Evolutionary conservation across 2,888 invertebrate genomes (phyloP), one percentile per base, ranked within the genome.

Genomic region (Polydrusus cervinus): DNA sequence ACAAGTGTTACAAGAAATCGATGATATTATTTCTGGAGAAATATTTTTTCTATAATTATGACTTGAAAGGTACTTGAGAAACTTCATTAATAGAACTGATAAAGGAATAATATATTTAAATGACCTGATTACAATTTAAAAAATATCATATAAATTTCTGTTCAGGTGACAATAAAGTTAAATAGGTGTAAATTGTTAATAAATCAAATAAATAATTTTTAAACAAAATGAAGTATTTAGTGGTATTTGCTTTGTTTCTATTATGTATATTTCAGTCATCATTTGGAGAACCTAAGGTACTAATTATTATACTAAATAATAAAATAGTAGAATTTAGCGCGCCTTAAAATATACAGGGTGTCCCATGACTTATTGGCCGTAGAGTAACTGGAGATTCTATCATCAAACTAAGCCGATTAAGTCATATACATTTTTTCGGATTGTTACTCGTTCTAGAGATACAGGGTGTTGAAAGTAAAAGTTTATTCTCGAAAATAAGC

Each of bases 61-160:
- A 16, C 47, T n/a, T 45, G 13, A 5, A 13, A n/a, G 13, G n/a
- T 16, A 47, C 47, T 47, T 47, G 47, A 47, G 16, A 47, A 16
- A 47, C 47, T 16, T 47, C 14, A 14, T n/a, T n/a, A n/a, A 47
- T 16, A 16, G 14, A 51, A 51, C 11, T 51, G 51, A 51, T 51
- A 51, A 51, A 8, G 5, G 25, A 11, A 51, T 18, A 18, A 18
- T 16, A 20, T 51, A 11, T 51, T 47, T 16, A 11, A 51, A 34
- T 34, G 20, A 51, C 10, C 10, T 10, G 11, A 18, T 51, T 51
- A 20, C 25, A 11, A 51, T 51, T 18, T 18, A 20, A 10, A 3
- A 18, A 11, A 51, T 25, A 25, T n/a, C n/a, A n/a, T 25, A 25
- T 25, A 25, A 25, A 25, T 40, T 11, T 6, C 2, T 6, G 1